phyloP scores from a whole-genome alignment of 2,113 vertebrate genomes.

The Acanthochromis polyacanthus region DNA sequence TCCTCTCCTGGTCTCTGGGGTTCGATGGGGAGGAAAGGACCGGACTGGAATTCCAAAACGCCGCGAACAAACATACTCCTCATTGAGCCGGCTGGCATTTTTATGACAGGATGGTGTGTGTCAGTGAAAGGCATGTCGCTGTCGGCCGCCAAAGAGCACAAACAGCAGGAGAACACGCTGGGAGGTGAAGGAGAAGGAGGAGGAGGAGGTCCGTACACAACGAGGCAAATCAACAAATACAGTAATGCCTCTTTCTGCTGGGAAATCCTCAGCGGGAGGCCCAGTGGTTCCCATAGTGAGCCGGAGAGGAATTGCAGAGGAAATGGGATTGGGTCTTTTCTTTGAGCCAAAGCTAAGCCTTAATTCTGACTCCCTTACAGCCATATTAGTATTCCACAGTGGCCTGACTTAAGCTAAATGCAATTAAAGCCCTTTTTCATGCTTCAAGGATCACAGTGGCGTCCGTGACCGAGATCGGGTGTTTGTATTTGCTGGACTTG shows the following conservation, averaged over 20 bases:
- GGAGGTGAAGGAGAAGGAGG: neutral
- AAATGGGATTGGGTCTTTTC: slow-evolving; percentile 48
- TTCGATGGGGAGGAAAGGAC: slow-evolving; percentile 45
- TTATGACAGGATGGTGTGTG: slow-evolving; percentile 74
- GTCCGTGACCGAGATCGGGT: slow-evolving; percentile 22
- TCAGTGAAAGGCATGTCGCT: slow-evolving; percentile 56
- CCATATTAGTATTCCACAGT: slow-evolving; percentile 66
- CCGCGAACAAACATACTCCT: slow-evolving; percentile 64
- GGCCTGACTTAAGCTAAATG: slow-evolving; percentile 44
- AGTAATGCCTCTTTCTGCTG: slow-evolving; percentile 38
- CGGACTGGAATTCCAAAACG: slow-evolving; percentile 50
- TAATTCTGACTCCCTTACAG: slow-evolving; percentile 26
- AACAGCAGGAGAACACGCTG: slow-evolving; percentile 16
- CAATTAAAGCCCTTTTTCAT: slow-evolving; percentile 60
- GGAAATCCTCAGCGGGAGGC: slow-evolving; percentile 48
- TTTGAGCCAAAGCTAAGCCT: slow-evolving; percentile 2
- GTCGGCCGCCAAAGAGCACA: slow-evolving; percentile 37
- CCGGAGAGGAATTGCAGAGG: slow-evolving; percentile 33
- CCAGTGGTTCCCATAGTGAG: slow-evolving; percentile 66
- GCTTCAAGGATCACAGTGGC: slow-evolving; percentile 34
- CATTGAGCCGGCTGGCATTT: slow-evolving; percentile 63
- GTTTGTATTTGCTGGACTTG: slow-evolving; percentile 24
- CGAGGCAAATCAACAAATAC: slow-evolving; percentile 67
- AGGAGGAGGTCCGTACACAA: neutral
- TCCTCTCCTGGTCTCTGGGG: slow-evolving; percentile 58